Percentiles rank a stretch among this genome's conserved stretches.
phyloP scores from a whole-genome alignment of 1,140 invertebrate genomes.

The Rhagoletis zephyria region DNA sequence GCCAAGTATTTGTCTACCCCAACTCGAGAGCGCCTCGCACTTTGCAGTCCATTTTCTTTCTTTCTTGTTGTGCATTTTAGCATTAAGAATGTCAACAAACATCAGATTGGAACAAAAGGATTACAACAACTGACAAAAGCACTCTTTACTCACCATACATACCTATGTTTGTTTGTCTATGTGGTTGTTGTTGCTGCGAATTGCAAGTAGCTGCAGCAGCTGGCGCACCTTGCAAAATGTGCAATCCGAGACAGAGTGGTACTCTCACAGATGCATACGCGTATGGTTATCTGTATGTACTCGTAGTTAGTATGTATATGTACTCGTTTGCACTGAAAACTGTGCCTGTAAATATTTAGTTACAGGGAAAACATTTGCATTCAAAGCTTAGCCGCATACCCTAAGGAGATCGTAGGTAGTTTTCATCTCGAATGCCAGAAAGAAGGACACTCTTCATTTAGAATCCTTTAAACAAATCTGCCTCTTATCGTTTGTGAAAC shows the following conservation, averaged over 20 bases:
- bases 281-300: too few species aligned
- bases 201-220: neutral
- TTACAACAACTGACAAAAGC: conserved; percentile 39
- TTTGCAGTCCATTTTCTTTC: neutral
- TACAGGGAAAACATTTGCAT: neutral
- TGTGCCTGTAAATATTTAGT: too few species aligned
- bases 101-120: conserved; percentile 39
- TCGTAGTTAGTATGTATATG: too few species aligned
- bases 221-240: neutral
- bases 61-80: conserved; percentile 52
- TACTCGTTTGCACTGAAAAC: too few species aligned
- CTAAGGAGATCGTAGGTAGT: too few species aligned
- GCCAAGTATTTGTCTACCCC: neutral
- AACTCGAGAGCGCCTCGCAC: neutral
- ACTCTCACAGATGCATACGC: too few species aligned
- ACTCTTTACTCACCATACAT: neutral
- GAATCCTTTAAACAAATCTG: too few species aligned
- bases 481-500: too few species aligned
- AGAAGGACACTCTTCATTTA: too few species aligned
- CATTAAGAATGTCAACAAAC: conserved; percentile 46
- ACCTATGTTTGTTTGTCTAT: neutral
- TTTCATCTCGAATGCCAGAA: too few species aligned
- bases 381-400: too few species aligned
- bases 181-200: neutral
- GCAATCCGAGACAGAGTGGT: neutral